These are phyloP conservation scores for Congeria kusceri DNA, from an alignment of 2,888 invertebrate genomes.

Conservation along the genomic window DNA sequence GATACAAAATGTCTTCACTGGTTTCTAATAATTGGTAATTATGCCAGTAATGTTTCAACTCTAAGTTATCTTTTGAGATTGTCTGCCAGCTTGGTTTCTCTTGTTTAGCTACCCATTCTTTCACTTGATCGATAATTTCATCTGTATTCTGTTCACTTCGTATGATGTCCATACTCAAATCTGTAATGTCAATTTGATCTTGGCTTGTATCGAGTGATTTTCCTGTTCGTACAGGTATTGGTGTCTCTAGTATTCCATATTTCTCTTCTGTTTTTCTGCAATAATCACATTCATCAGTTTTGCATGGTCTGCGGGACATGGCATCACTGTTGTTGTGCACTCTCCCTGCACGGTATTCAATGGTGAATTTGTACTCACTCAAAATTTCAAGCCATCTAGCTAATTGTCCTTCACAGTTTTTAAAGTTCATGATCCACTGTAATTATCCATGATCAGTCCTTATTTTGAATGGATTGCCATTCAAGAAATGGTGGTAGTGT, in stretches of 20 bases:
- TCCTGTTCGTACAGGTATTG: neutral
- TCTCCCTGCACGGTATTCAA: slow-evolving; percentile 7
- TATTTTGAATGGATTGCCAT: slow-evolving; percentile 46
- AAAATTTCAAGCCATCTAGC: slow-evolving; percentile 46
- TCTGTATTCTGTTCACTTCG: too few relatives aligned
- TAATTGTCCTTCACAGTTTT: slow-evolving; percentile 46
- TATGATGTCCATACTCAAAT: too few relatives aligned
- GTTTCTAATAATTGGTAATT: neutral
- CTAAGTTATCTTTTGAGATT: neutral
- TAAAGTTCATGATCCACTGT: slow-evolving; percentile 49
- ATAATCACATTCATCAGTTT: neutral
- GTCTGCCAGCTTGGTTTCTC: neutral
- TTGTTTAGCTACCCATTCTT: too few relatives aligned
- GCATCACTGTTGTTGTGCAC: neutral
- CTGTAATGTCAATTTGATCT: too few relatives aligned
- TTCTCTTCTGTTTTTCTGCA: slow-evolving; percentile 2
- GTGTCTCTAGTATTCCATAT: neutral
- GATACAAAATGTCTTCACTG: neutral
- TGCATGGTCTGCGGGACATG: neutral
- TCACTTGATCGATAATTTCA: too few relatives aligned
- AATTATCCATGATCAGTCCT: slow-evolving; percentile 49
- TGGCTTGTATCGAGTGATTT: too few relatives aligned
- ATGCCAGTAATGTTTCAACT: slow-evolving; percentile 18
- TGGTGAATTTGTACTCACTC: slow-evolving; percentile 26
- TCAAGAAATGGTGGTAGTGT: slow-evolving; percentile 59